Evolutionary conservation across 2,888 invertebrate genomes (phyloP), one percentile per base, ranked within the genome.

Genomic region (Sesia apiformis): DNA sequence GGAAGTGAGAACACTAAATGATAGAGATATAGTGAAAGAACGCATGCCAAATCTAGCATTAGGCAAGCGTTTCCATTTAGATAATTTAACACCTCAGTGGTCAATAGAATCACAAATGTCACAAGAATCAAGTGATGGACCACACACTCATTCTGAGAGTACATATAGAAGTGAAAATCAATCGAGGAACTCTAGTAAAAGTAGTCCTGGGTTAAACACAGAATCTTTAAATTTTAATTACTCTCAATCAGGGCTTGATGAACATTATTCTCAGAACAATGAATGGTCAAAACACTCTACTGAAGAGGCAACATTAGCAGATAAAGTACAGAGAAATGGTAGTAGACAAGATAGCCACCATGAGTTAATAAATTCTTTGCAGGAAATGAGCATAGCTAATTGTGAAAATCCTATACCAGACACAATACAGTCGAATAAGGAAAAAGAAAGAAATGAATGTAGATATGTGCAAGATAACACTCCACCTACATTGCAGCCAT

Each of bases 31-130:
- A 53, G 71, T 84, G 4, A 82, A 80, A 61, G 90, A 83, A 58
- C 78, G 70, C 57, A 76, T 85, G 63, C 90, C 84, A 54, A 90
- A 84, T 66, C 75, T 90, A 65, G 89, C 81, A 49, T 61, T 84
- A 52, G 88, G 84, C 42, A 90, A 84, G 60, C 75, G 85, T 49
- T 77, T 83, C 56, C 80, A 87, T 63, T 68, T 84, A 66, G 81
- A 85, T 50, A 83, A 82, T 69, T 69, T 85, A 62, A 83, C 92
- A 38, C 92, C 92, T 3, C 92, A 93, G 63, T 93, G 92, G 93
- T 93, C 93, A 4, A 91, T 91, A 55, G 93, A 93, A 69, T 92
- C 92, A 42, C 92, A 93, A 71, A 90, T 92, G 78, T 92, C 92
- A 5, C 92, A 92, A 69, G 92, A 92, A 64, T 93, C 92, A 3